A percentile compares a stretch with the other conserved stretches of the same genome.
These are phyloP conservation scores for Upupa epops DNA, from an alignment of 2,113 vertebrate genomes.

Conservation along the genomic window DNA sequence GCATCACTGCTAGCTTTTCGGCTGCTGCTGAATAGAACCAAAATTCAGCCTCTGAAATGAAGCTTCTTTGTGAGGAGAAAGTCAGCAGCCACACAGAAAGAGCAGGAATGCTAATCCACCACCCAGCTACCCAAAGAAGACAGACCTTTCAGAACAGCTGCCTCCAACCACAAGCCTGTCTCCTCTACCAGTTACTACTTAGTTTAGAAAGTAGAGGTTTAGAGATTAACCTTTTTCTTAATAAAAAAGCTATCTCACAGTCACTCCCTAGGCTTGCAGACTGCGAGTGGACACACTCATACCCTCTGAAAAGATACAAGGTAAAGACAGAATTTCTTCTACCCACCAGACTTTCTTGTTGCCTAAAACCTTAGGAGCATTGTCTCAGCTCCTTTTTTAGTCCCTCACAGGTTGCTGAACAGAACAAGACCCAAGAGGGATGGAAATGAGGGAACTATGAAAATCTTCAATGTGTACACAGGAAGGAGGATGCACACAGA, in stretches of 20 bases:
- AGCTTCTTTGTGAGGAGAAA: neutral
- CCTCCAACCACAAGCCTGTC: neutral
- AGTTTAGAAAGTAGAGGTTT: neutral
- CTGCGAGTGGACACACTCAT: too few species aligned
- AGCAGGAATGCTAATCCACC: neutral
- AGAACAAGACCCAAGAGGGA: neutral
- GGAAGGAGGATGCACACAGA: neutral
- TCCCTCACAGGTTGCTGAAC: neutral
- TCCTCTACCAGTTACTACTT: neutral
- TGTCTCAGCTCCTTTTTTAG: neutral
- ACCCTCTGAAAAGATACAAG: neutral
- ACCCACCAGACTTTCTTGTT: neutral
- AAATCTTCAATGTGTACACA: neutral
- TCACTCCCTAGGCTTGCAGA: accelerated
- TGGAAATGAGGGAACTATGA: neutral
- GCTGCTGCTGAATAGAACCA: neutral
- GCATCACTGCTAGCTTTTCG: neutral
- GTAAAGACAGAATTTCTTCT: neutral
- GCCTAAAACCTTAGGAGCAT: neutral
- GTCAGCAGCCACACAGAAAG: neutral
- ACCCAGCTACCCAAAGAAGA: neutral
- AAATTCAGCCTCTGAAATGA: neutral
- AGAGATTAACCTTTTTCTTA: neutral
- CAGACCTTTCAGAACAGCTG: neutral
- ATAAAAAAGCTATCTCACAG: neutral